Evolutionary conservation across 2,888 invertebrate species (phyloP).

Genomic region (Horisme vitalbata): DNA sequence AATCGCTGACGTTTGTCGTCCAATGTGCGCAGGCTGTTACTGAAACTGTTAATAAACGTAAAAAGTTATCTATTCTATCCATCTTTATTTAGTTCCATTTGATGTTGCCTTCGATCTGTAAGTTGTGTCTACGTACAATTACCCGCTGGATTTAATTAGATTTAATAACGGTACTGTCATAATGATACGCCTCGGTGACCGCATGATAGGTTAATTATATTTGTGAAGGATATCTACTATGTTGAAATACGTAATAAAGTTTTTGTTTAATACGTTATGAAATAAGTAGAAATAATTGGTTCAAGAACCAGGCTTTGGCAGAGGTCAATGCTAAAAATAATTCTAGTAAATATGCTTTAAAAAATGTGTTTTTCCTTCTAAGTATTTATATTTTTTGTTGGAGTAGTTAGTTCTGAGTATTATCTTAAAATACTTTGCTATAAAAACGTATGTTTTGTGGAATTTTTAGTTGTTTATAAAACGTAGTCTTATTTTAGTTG

Average conservation of each 20-base stretch:
- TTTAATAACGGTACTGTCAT: conserved; percentile 20
- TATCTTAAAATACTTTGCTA: too few species aligned
- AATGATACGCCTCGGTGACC: conserved; percentile 18
- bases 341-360: not conserved
- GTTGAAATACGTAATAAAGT: conserved; percentile 10
- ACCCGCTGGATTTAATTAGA: conserved; percentile 17
- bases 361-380: not conserved
- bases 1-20: too few species aligned
- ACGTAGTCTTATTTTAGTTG: too few species aligned
- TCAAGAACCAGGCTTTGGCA: conserved; percentile 9
- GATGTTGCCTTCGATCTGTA: conserved; percentile 13
- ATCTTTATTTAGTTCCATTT: too few species aligned
- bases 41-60: too few species aligned
- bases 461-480: too few species aligned
- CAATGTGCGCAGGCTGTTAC: too few species aligned
- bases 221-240: conserved; percentile 22
- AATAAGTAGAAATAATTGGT: conserved; percentile 13
- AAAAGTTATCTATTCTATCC: too few species aligned
- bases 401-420: too few species aligned
- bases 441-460: too few species aligned
- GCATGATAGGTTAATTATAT: conserved; percentile 24
- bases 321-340: conserved; percentile 11
- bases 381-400: too few species aligned
- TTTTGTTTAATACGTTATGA: conserved; percentile 19
- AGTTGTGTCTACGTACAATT: conserved; percentile 12